Evolutionary conservation across 2,113 vertebrate genomes (phyloP), one percentile per base, ranked within the genome.

Genomic region (Toxostoma redivivum): DNA sequence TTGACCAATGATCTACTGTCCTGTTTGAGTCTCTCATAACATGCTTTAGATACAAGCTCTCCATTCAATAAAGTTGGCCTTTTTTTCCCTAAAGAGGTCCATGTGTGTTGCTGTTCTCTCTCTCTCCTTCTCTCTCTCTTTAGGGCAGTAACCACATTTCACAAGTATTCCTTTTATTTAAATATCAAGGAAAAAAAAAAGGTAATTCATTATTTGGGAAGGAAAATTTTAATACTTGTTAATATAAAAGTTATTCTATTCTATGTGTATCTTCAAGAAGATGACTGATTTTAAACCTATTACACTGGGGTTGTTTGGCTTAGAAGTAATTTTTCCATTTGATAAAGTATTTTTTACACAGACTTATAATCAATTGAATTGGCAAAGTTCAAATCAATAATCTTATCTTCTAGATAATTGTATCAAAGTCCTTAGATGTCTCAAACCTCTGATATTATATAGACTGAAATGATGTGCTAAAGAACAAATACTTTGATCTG

Each of bases 241-340:
- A 35, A 28, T 22, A 42, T 47, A 90, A 81, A 65, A 17, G 1
- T 9, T 25, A 1, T 31, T 71, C 11, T 45, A 51, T 71, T 64
- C 58, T 65, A 91, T 53, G 2, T 35, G 33, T 60, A 56, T 1
- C 12, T 80, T 79, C 35, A 62, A 76, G 33, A 1, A 79, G 53
- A 38, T 61, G 6, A 51, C 21, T 71, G 21, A 72, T 42, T 69
- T 83, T 50, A 71, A 76, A 40, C 17, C 1, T 44, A 27, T 70
- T 70, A 30, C 27, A 27, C 10, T 40, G 19, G 7, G 2, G 0
- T 0, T 2, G 62, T 81, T 82, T 53, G 8, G 1, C 5, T 31
- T 61, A 24, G 16, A 48, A 82, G 4, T n/a, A 1, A 54, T 80
- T 71, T 82, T 35, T 83, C 37, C 15, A 25, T 58, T 86, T 72